Evolutionary conservation across 2,113 vertebrate genomes (phyloP).

Genomic region (Vicugna pacos): DNA sequence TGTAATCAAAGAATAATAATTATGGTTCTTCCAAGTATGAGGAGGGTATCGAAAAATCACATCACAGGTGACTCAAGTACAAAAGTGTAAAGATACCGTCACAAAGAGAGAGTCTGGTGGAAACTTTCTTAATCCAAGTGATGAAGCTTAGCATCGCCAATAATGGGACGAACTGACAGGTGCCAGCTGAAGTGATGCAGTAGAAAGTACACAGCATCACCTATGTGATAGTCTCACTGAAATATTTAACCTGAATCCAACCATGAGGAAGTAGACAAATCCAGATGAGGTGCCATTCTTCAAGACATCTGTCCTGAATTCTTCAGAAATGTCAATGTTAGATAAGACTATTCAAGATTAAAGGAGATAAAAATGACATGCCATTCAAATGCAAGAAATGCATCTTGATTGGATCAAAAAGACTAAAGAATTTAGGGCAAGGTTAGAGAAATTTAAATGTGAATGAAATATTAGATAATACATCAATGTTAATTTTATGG

Average conservation of each 20-base stretch:
- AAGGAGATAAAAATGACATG: neutral
- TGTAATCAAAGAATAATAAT: neutral
- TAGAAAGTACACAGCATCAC: neutral
- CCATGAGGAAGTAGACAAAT: neutral
- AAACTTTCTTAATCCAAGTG: neutral
- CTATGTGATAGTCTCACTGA: neutral
- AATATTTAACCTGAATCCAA: neutral
- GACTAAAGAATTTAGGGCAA: neutral
- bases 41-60: neutral
- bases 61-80: neutral
- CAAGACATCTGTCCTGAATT: neutral
- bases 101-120: neutral
- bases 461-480: neutral
- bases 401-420: neutral
- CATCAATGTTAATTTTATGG: neutral
- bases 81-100: neutral
- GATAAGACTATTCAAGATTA: neutral
- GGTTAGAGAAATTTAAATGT: conserved; percentile 6
- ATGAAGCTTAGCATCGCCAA: neutral
- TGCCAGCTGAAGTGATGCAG: neutral
- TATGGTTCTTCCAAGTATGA: neutral
- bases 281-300: neutral
- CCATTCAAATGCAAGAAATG: neutral
- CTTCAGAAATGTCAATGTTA: neutral
- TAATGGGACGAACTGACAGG: neutral